These are phyloP conservation scores for Chunga burmeisteri DNA, from an alignment of 2,113 vertebrate species.

Conservation along the genomic window DNA sequence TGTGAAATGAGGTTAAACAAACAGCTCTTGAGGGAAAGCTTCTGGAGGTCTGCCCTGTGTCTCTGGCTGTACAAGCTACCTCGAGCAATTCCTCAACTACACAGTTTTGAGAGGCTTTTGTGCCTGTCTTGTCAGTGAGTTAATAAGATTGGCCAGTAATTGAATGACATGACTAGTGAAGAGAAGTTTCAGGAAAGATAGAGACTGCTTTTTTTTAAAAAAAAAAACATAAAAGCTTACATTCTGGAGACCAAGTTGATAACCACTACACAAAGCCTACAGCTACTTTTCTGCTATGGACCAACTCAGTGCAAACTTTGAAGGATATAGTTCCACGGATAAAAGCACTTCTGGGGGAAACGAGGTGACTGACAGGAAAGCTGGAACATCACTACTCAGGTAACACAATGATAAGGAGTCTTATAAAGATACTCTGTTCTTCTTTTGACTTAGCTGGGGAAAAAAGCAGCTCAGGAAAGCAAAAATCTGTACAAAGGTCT, in stretches of 20 bases:
- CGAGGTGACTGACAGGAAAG: background rate
- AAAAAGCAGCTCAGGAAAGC: background rate
- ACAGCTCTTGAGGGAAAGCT: background rate
- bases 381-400: background rate
- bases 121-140: background rate
- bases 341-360: background rate
- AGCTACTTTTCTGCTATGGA: background rate
- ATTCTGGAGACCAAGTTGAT: background rate
- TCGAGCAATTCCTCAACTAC: background rate
- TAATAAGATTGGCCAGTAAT: background rate
- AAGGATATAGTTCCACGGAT: background rate
- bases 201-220: background rate
- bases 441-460: background rate
- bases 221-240: background rate
- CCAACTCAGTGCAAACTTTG: background rate
- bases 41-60: background rate
- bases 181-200: background rate
- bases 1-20: background rate
- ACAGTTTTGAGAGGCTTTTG: background rate
- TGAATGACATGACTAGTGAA: background rate
- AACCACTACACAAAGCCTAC: background rate
- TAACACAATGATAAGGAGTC: background rate
- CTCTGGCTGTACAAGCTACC: background rate
- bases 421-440: background rate
- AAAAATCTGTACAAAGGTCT: background rate